A percentile compares a stretch with the other conserved stretches of the same genome.
Evolutionary conservation across 2,888 invertebrate species (phyloP).

Genomic region (Ectemnius lituratus): DNA sequence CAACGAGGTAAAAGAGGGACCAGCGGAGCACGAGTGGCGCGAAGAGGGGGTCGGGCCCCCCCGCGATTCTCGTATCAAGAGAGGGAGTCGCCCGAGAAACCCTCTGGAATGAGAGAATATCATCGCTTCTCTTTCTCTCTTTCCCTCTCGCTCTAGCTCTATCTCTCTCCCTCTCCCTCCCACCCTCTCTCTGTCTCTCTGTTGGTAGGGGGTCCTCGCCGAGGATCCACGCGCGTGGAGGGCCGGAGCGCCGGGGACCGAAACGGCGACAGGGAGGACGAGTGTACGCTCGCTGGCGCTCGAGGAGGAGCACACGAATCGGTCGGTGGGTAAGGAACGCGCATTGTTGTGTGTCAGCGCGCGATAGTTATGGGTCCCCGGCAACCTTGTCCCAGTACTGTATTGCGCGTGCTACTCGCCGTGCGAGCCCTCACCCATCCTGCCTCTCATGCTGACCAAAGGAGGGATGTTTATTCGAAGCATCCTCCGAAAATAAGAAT

Average conservation of each 20-base stretch:
- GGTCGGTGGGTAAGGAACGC: slow-evolving; percentile 65
- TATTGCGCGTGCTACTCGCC: slow-evolving; percentile 44
- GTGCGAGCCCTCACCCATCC: not conserved
- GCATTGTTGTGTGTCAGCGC: slow-evolving; percentile 72
- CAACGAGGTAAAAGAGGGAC: slow-evolving; percentile 32
- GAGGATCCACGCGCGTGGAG: slow-evolving; percentile 33
- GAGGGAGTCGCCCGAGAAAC: slow-evolving; percentile 47
- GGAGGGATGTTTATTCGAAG: not conserved
- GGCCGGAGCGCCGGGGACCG: slow-evolving; percentile 8
- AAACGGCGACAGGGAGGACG: slow-evolving; percentile 11
- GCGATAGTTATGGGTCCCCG: slow-evolving; percentile 74
- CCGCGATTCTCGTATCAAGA: slow-evolving; percentile 45
- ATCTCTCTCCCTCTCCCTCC: not conserved
- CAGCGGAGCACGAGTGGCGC: not conserved
- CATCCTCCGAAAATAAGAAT: slow-evolving; percentile 30
- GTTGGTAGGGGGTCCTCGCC: slow-evolving; percentile 41
- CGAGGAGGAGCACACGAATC: slow-evolving; percentile 31
- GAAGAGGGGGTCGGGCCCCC: slow-evolving; percentile 48
- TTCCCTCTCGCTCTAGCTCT: not conserved
- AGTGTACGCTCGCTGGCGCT: not conserved
- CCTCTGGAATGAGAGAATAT: slow-evolving; percentile 25
- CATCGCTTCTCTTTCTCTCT: not conserved
- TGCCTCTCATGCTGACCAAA: slow-evolving; percentile 1
- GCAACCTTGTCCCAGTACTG: slow-evolving; percentile 76
- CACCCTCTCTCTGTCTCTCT: not conserved